Evolutionary conservation across 1,140 invertebrate genomes (phyloP).

Genomic region (Lordiphosa clarofinis): DNA sequence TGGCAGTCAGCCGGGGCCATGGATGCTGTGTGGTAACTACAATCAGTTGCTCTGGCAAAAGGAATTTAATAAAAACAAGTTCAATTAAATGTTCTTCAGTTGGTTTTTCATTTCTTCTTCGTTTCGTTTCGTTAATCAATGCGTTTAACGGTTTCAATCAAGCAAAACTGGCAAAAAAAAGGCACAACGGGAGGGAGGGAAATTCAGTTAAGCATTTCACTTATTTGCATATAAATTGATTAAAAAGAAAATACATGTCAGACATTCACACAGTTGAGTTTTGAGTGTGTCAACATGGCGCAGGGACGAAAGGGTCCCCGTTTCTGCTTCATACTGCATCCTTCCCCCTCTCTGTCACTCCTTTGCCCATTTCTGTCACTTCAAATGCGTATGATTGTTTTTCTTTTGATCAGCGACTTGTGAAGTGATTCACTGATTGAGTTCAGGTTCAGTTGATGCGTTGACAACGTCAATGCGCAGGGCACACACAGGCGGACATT

Average conservation of each 20-base stretch:
- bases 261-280: slow-evolving; percentile 41
- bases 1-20: neutral
- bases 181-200: slow-evolving; percentile 23
- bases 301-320: slow-evolving; percentile 58
- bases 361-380: slow-evolving; percentile 74
- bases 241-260: slow-evolving; percentile 75
- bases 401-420: slow-evolving; percentile 77
- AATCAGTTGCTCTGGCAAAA: slow-evolving; percentile 53
- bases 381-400: slow-evolving; percentile 78
- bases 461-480: slow-evolving; percentile 66
- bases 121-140: slow-evolving; percentile 60
- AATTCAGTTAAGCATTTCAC: slow-evolving; percentile 77
- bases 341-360: slow-evolving; percentile 3
- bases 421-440: slow-evolving; percentile 78
- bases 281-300: slow-evolving; percentile 66
- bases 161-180: slow-evolving; percentile 52
- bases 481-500: slow-evolving; percentile 7
- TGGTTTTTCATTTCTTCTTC: slow-evolving; percentile 14
- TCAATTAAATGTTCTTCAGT: slow-evolving; percentile 64
- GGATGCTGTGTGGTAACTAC: slow-evolving; percentile 39
- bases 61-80: slow-evolving; percentile 65
- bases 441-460: slow-evolving; percentile 72
- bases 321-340: slow-evolving; percentile 8
- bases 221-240: slow-evolving; percentile 78
- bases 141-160: slow-evolving; percentile 76